Evolutionary conservation across 2,888 invertebrate species (phyloP).

Genomic region (Rhynchonema sp.): DNA sequence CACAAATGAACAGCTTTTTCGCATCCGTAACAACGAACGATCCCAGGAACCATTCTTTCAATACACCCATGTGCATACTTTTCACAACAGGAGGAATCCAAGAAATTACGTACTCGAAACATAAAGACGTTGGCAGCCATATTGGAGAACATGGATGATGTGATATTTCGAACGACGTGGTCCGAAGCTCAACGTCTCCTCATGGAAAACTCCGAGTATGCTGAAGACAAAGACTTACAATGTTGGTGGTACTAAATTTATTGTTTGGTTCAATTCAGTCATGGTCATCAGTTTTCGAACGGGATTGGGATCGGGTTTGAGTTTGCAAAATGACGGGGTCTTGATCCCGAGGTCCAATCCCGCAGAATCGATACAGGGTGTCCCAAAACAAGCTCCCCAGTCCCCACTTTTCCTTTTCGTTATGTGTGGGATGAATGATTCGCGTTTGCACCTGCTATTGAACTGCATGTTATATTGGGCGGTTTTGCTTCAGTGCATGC

Average conservation of each 20-base stretch:
- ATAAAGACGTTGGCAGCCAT: slow-evolving; percentile 84
- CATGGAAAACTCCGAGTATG: slow-evolving; percentile 73
- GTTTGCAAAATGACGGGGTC: too few species aligned
- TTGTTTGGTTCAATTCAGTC: background rate
- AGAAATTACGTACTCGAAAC: slow-evolving; percentile 70
- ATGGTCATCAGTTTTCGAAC: background rate
- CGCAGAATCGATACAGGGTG: too few species aligned
- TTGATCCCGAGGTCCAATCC: too few species aligned
- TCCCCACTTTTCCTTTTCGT: too few species aligned
- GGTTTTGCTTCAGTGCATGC: too few species aligned
- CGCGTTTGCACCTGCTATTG: too few species aligned
- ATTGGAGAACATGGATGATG: slow-evolving; percentile 71
- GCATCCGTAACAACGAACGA: too few species aligned
- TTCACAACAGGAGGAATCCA: slow-evolving; percentile 40
- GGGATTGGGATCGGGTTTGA: background rate
- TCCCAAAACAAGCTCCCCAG: too few species aligned
- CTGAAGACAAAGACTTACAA: slow-evolving; percentile 65
- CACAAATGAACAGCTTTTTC: slow-evolving; percentile 1
- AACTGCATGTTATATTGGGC: too few species aligned
- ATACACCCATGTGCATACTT: too few species aligned
- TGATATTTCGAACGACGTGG: slow-evolving; percentile 86
- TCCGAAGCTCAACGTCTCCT: slow-evolving; percentile 88
- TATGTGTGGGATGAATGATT: too few species aligned
- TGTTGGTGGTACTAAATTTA: slow-evolving; percentile 30
- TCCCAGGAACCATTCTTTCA: too few species aligned